A percentile compares a stretch with the other conserved stretches of the same genome.
phyloP scores from a whole-genome alignment of 2,113 vertebrate species.

The Corythoichthys intestinalis region DNA sequence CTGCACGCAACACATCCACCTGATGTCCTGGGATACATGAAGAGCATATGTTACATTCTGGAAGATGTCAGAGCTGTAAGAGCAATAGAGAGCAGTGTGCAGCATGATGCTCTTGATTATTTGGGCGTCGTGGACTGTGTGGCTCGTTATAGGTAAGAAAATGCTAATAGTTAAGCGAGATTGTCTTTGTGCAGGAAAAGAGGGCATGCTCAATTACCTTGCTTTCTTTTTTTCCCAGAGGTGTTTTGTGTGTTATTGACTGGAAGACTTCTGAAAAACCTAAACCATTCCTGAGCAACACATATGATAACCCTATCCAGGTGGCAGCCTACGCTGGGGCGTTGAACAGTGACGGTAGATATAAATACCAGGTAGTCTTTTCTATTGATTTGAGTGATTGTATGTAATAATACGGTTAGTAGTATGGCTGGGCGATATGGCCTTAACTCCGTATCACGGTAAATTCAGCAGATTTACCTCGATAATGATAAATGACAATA shows the following conservation, averaged over 20 bases:
- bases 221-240: conserved; percentile 64
- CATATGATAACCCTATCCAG: conserved; percentile 91
- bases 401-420: background rate
- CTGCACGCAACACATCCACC: conserved; percentile 23
- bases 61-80: conserved; percentile 76
- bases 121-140: conserved; percentile 89
- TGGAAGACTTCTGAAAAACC: conserved; percentile 97
- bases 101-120: conserved; percentile 80
- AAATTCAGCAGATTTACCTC: too few species aligned
- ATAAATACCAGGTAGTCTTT: conserved; percentile 84
- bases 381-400: conserved; percentile 23
- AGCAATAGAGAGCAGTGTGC: conserved; percentile 87
- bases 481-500: too few species aligned
- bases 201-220: background rate
- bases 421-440: too few species aligned
- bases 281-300: conserved; percentile 83
- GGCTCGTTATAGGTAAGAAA: conserved; percentile 84
- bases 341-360: conserved; percentile 85
- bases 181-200: background rate
- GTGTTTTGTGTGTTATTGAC: conserved; percentile 87
- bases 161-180: background rate
- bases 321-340: conserved; percentile 91
- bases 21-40: conserved; percentile 73
- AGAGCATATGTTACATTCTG: conserved; percentile 81
- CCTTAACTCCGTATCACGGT: too few species aligned